phyloP scores from a whole-genome alignment of 2,888 invertebrate genomes.

The Heliconius sara region DNA sequence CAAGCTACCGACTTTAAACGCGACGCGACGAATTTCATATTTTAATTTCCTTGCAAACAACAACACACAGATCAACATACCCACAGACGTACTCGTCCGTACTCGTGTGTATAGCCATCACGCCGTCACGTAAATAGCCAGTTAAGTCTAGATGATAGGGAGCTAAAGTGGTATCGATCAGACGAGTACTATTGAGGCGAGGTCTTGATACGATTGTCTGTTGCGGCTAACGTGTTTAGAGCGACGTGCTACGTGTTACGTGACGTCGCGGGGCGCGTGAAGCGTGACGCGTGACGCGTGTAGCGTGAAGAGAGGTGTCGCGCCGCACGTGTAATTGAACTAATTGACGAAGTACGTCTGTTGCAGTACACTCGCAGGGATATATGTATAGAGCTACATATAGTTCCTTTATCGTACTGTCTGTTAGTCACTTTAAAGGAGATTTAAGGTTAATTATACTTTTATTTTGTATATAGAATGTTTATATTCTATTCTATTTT shows the following conservation, averaged over 20 bases:
- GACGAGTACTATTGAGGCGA: background rate
- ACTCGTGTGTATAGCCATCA: background rate
- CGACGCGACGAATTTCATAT: no score
- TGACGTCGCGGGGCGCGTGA: constrained; percentile 3
- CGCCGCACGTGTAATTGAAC: constrained; percentile 19
- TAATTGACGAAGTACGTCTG: constrained; percentile 24
- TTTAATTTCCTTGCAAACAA: background rate
- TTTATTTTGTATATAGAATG: background rate
- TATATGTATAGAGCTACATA: no score
- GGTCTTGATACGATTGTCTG: constrained; percentile 25
- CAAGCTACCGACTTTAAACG: no score
- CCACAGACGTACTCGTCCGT: background rate
- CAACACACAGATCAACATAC: background rate
- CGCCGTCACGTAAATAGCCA: background rate
- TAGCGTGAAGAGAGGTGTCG: constrained; percentile 22
- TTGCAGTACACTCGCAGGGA: background rate
- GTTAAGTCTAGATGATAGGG: constrained; percentile 7
- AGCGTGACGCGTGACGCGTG: constrained; percentile 12
- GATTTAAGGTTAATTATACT: background rate
- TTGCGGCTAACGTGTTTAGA: constrained; percentile 15
- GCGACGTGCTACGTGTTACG: constrained; percentile 11
- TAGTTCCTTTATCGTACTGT: no score
- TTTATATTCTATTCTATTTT: background rate
- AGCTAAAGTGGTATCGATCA: constrained; percentile 15
- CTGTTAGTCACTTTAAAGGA: background rate